A percentile compares a stretch with the other conserved stretches of the same genome.
Conservation (phyloP, 2,113 vertebrate species). For the Bufo bufo region DNA sequence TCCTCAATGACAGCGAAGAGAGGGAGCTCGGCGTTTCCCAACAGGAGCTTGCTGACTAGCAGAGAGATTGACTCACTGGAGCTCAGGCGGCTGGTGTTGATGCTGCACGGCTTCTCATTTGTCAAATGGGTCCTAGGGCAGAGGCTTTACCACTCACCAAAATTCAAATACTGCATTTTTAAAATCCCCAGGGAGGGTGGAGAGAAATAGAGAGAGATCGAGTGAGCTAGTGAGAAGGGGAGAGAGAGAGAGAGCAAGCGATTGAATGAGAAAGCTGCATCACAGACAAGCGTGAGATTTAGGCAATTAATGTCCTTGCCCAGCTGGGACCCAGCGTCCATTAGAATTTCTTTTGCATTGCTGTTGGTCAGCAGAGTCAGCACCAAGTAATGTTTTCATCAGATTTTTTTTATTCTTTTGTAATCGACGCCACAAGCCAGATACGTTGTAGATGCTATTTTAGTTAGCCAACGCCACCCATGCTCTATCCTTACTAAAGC, state of each 20-base stretch:
- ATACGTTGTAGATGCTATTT: not conserved
- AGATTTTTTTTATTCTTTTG: conserved; percentile 60
- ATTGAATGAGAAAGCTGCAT: conserved; percentile 61
- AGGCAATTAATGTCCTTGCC: conserved; percentile 73
- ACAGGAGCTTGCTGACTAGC: conserved; percentile 72
- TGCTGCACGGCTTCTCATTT: conserved; percentile 77
- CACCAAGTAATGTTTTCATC: conserved; percentile 57
- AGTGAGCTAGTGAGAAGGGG: conserved; percentile 60
- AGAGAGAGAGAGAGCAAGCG: conserved; percentile 62
- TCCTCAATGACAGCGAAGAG: conserved; percentile 73
- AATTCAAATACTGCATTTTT: conserved; percentile 81
- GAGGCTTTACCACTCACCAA: conserved; percentile 78
- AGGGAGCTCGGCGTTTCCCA: conserved; percentile 68
- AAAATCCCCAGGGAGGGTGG: conserved; percentile 73
- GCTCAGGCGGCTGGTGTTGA: conserved; percentile 73
- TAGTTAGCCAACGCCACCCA: not conserved
- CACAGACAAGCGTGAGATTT: conserved; percentile 69
- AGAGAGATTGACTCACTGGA: conserved; percentile 69
- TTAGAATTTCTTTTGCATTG: conserved; percentile 61
- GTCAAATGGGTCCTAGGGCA: conserved; percentile 81
- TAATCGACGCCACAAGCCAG: conserved; percentile 29
- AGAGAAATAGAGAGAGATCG: conserved; percentile 61
- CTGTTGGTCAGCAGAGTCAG: conserved; percentile 62
- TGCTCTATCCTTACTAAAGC: conserved; percentile 22
- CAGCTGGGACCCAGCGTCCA: conserved; percentile 71